Evolutionary conservation across 1,140 invertebrate species (phyloP), one percentile per base, ranked within the genome.

Genomic region (Drosophila burlai): DNA sequence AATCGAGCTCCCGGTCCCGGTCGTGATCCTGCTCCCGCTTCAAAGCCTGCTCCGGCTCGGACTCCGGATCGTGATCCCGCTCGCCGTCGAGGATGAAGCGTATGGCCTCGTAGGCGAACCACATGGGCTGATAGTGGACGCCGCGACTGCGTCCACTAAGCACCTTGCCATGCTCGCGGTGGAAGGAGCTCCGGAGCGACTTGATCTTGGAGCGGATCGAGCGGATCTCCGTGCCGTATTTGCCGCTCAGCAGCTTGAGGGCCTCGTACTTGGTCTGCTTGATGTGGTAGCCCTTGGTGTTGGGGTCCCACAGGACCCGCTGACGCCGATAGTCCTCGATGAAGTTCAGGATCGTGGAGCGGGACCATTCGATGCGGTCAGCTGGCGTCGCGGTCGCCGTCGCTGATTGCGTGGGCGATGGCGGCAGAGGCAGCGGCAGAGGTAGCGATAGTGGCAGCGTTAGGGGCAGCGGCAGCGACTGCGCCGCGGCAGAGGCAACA

Each of bases 261-360:
- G 91, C 91, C 62, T 92, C 91, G 65, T 92, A 92, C 50, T 92
- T 92, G 55, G 89, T 92, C 49, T 92, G 91, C 18, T 92, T 92
- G 61, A 92, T 92, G 81, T 92, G 91, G 15, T 92, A 92, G 61
- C 91, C 91, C 49, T 92, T 92, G 18, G 91, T 92, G 38, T 92
- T 92, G 15, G 91, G 91, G 29, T 92, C 91, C 91, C 91, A 92
- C 2, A 92, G 91, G 26, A 92, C 91, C 6, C 91, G 83, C 46
- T 91, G 85, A 0, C 83, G 52, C 0, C 91, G 85, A 68, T 92
- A 92, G 57, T 92, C 91, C 81, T 92, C 91, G 59, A 92, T 92
- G 46, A 92, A 92, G 62, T 76, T 82, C 21, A 92, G 68, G 26
- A 92, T 92, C 36, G 91, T 92, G 29, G 89, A 72, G 67, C 91